These are phyloP conservation scores for Pseudopipra pipra DNA, from an alignment of 2,113 vertebrate species.

Conservation along the genomic window DNA sequence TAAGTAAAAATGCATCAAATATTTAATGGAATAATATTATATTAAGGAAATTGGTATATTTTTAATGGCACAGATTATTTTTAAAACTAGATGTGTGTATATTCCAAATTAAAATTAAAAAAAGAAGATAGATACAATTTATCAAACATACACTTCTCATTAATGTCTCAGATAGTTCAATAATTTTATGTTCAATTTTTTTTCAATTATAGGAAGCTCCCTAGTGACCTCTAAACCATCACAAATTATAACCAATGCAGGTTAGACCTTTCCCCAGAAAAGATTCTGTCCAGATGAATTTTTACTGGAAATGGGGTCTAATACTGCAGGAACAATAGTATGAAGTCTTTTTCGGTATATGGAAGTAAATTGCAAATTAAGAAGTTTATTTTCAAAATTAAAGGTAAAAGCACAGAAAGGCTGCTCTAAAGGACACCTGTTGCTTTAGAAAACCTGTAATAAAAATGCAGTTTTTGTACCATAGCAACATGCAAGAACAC, in stretches of 20 bases:
- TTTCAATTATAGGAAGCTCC: not conserved
- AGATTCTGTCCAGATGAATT: not conserved
- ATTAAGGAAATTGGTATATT: not conserved
- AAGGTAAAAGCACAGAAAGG: not conserved
- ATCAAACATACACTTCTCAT: not conserved
- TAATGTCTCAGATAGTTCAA: not conserved
- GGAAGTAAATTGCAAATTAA: not conserved
- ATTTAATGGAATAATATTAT: not conserved
- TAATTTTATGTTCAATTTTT: not conserved
- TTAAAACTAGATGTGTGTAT: not conserved
- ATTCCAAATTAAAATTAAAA: not conserved
- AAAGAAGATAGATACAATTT: not conserved
- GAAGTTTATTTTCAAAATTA: not conserved
- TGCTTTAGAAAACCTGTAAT: conserved; percentile 12
- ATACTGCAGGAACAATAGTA: not conserved
- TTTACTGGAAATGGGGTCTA: not conserved
- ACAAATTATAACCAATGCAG: not conserved
- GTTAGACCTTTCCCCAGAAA: not conserved
- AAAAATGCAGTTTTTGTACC: not conserved
- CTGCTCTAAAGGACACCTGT: conserved; percentile 9
- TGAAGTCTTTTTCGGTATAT: not conserved
- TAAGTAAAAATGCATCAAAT: not conserved
- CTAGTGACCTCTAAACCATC: not conserved
- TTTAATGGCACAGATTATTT: not conserved
- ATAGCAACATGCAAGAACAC: not conserved